phyloP scores from a whole-genome alignment of 1,140 invertebrate species.

The Brachionus manjavacas region DNA sequence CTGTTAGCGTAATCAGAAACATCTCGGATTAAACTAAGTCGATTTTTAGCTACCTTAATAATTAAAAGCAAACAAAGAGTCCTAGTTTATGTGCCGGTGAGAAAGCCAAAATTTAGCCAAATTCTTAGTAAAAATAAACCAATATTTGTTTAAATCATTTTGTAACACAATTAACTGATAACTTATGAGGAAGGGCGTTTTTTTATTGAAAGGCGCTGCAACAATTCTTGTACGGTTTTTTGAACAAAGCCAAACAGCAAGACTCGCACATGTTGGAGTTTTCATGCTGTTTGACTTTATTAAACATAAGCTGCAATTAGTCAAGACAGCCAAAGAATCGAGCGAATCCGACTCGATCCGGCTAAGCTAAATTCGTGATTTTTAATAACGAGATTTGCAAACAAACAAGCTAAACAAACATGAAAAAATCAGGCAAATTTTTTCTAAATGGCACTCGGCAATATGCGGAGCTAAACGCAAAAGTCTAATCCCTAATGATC shows the following conservation, averaged over 20 bases:
- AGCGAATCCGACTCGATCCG: not conserved
- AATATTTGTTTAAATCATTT: constrained; percentile 29
- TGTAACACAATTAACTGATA: constrained; percentile 1
- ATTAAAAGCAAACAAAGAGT: constrained; percentile 13
- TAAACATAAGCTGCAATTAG: constrained; percentile 22
- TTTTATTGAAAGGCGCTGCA: not conserved
- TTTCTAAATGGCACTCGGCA: not conserved
- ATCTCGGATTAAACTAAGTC: not conserved
- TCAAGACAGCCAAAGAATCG: not conserved
- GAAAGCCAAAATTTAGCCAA: not conserved
- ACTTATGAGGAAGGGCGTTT: not conserved
- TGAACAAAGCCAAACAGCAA: not conserved
- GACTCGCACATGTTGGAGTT: constrained; percentile 10
- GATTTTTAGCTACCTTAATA: not conserved
- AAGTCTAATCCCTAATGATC: not conserved
- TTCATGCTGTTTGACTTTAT: constrained; percentile 32
- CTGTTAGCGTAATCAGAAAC: not conserved
- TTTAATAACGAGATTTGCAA: constrained; percentile 34
- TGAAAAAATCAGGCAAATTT: constrained; percentile 13
- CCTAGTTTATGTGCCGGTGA: not conserved
- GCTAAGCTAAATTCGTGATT: constrained; percentile 18
- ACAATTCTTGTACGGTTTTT: not conserved
- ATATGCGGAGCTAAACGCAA: not conserved
- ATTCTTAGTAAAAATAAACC: constrained; percentile 1
- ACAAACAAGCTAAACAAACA: constrained; percentile 35